Evolutionary conservation across 2,113 vertebrate genomes (phyloP), one percentile per base, ranked within the genome.

Genomic region (Meriones unguiculatus): DNA sequence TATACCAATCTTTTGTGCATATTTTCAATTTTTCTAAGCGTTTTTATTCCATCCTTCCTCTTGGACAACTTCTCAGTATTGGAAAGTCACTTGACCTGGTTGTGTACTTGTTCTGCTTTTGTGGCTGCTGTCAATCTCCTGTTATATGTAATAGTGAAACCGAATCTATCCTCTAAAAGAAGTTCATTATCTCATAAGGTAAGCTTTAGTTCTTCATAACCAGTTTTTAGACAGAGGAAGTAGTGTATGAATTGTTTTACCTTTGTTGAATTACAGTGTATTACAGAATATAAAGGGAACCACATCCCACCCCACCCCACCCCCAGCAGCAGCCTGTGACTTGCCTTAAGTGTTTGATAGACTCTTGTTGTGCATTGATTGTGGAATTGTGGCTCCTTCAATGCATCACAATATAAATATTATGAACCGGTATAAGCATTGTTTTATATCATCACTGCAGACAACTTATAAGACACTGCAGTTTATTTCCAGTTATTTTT

Each of bases 181-280:
- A 99, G 98, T 98, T 99, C 99, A 0, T 87, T 99, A 77, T 98
- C 98, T 96, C 98, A 99, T 91, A 99, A 99, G 99, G 99, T 99
- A 98, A 98, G 98, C 62, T 8, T 96, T 59, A 91, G 35, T 67
- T 87, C 88, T 70, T 92, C 96, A 76, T 91, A 94, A 95, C 0
- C 93, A 64, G 17, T 4, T 22, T 70, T 95, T 75, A 76, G 70
- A 35, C 94, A 35, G 67, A 77, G 13, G 28, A 95, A 73, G 28
- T 84, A 15, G n/a, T 87, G 22, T 95, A 84, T 81, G 18, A 9
- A 28, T 94, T 89, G 67, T 95, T 80, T 32, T n/a, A 41, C 78
- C 54, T 2, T 95, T 41, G 54, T 78, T 94, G 41, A 15, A 25
- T 90, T 95, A 90, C 78, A 46, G 46, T 46, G 46, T 46, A 46